Conservation (phyloP, 2,888 invertebrate species). For the Stegophylla sp. region DNA sequence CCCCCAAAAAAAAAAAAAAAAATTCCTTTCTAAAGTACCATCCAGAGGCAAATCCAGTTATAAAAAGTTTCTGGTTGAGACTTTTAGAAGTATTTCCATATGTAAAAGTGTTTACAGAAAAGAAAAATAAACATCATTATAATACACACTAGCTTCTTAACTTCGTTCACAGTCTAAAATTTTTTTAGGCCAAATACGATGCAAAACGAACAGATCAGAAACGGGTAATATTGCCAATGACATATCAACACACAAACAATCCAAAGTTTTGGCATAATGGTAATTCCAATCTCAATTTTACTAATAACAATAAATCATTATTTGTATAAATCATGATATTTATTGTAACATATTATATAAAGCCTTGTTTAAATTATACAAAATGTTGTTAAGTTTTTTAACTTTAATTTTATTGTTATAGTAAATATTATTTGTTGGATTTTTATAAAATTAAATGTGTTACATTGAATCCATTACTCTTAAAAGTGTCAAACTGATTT, state of each 20-base stretch:
- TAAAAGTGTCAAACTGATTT: not conserved
- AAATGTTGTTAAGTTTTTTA: slow-evolving; percentile 27
- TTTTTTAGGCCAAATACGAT: slow-evolving; percentile 75
- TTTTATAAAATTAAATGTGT: not conserved
- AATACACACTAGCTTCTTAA: no score
- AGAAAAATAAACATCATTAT: no score
- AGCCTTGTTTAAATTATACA: slow-evolving; percentile 16
- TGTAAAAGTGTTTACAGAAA: no score
- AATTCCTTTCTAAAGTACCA: no score
- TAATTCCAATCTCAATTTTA: not conserved
- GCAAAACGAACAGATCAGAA: slow-evolving; percentile 68
- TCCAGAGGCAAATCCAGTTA: no score
- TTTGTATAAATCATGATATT: slow-evolving; percentile 35
- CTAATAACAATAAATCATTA: slow-evolving; percentile 44
- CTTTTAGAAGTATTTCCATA: no score
- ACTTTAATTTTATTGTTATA: not conserved
- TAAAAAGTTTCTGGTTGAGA: no score
- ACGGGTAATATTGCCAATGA: slow-evolving; percentile 69
- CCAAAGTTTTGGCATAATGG: slow-evolving; percentile 45
- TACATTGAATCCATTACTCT: not conserved
- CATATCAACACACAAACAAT: slow-evolving; percentile 60
- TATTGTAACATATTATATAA: not conserved
- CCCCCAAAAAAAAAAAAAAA: no score
- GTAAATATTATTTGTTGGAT: slow-evolving; percentile 16
- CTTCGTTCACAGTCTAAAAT: no score